phyloP scores from a whole-genome alignment of 1,140 invertebrate species.

The Druon quercuslanigerum region DNA sequence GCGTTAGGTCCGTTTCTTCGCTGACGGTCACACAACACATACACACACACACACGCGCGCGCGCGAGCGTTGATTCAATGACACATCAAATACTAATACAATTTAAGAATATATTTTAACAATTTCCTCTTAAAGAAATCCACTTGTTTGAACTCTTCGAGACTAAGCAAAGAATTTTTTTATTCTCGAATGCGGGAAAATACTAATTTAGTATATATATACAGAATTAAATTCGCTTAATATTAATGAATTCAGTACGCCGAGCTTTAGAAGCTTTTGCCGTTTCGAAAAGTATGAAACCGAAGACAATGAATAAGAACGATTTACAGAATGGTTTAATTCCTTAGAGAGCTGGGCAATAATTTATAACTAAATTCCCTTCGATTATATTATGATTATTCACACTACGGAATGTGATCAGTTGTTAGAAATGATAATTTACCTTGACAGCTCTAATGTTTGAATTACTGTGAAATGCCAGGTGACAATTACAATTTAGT shows the following conservation, averaged over 20 bases:
- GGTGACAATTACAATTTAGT: too few relatives aligned
- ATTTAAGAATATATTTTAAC: conserved; percentile 44
- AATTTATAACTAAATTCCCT: conserved; percentile 31
- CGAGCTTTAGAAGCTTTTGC: conserved; percentile 36
- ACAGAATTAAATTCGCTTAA: conserved; percentile 61
- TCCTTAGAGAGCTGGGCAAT: background rate
- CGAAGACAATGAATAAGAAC: background rate
- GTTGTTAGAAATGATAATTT: too few relatives aligned
- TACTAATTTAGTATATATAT: conserved; percentile 66
- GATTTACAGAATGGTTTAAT: background rate
- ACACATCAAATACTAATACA: conserved; percentile 54
- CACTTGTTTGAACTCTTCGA: conserved; percentile 43
- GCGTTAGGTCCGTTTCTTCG: too few relatives aligned
- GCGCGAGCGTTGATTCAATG: conserved; percentile 51
- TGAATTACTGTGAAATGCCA: too few relatives aligned
- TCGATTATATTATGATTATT: background rate
- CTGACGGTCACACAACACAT: too few relatives aligned
- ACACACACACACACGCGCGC: too few relatives aligned
- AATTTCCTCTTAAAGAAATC: conserved; percentile 46
- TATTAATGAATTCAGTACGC: conserved; percentile 53
- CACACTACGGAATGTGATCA: conserved; percentile 11
- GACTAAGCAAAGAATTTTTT: conserved; percentile 37
- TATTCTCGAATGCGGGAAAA: conserved; percentile 42
- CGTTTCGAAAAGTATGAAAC: conserved; percentile 2
- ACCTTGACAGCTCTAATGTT: too few relatives aligned